Percentiles rank a stretch among this genome's conserved stretches.
phyloP scores from a whole-genome alignment of 2,888 invertebrate species.

The Masnerella sp. region DNA sequence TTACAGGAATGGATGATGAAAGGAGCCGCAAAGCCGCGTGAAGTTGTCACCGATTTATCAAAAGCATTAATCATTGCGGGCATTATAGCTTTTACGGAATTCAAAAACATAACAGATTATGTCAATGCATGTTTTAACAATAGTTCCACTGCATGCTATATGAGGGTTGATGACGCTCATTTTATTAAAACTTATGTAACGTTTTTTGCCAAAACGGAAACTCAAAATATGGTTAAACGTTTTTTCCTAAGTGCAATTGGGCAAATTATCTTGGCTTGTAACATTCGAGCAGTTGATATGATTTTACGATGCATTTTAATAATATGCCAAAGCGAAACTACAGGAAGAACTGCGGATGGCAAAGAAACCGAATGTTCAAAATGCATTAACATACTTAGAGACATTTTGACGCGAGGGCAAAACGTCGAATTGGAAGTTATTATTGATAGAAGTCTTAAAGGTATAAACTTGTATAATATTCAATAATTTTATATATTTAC shows the following conservation, averaged over 20 bases:
- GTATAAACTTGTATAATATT: neutral
- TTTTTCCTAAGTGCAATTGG: neutral
- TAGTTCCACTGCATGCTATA: neutral
- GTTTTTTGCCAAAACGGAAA: neutral
- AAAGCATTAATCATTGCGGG: slow-evolving; percentile 33
- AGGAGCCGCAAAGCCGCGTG: slow-evolving; percentile 14
- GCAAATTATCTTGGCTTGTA: neutral
- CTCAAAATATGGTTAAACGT: neutral
- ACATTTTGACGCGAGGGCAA: neutral
- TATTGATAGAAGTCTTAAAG: neutral
- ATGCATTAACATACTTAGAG: neutral
- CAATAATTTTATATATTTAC: too few species aligned
- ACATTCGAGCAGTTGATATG: neutral
- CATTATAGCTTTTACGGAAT: slow-evolving; percentile 13
- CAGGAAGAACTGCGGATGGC: neutral
- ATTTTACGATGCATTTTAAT: neutral
- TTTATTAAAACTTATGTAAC: slow-evolving; percentile 6
- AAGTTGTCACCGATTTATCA: slow-evolving; percentile 23
- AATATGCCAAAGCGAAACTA: neutral
- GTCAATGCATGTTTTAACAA: slow-evolving; percentile 16
- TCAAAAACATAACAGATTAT: slow-evolving; percentile 26
- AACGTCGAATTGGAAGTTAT: neutral
- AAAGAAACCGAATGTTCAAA: neutral
- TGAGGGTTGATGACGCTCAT: slow-evolving; percentile 2
- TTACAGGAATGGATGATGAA: slow-evolving; percentile 15